Percentiles rank a stretch among this genome's conserved stretches.
These are phyloP conservation scores for Tipula helvola DNA, from an alignment of 2,888 invertebrate genomes.

Conservation along the genomic window DNA sequence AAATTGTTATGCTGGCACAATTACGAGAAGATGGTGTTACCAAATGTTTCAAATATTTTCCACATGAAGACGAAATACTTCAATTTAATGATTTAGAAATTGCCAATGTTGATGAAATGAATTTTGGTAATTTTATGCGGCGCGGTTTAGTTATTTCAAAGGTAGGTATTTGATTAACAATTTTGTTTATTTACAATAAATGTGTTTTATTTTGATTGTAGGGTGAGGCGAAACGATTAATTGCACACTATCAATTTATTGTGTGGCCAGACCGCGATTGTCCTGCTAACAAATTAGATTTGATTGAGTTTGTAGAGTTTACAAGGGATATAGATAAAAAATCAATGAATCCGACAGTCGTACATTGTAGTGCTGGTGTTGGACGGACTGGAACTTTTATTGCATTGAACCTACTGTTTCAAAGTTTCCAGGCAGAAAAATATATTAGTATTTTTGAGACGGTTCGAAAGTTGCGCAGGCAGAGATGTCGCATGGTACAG, in stretches of 20 bases:
- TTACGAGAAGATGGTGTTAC: slow-evolving; percentile 46
- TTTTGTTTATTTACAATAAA: background rate
- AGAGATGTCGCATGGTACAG: slow-evolving; percentile 64
- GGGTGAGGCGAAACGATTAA: slow-evolving; percentile 24
- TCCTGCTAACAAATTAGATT: slow-evolving; percentile 43
- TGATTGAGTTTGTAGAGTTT: slow-evolving; percentile 49
- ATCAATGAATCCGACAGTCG: slow-evolving; percentile 45
- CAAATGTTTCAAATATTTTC: background rate
- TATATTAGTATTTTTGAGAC: slow-evolving; percentile 56
- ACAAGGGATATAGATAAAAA: slow-evolving; percentile 19
- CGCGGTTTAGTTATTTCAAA: background rate
- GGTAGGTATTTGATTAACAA: background rate
- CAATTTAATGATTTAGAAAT: background rate
- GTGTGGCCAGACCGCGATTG: slow-evolving; percentile 66
- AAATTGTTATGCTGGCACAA: slow-evolving; percentile 60
- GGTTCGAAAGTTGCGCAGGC: slow-evolving; percentile 51
- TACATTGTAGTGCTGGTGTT: slow-evolving; percentile 52
- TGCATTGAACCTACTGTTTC: slow-evolving; percentile 54
- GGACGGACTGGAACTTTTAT: slow-evolving; percentile 66
- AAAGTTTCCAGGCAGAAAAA: slow-evolving; percentile 45
- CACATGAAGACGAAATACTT: background rate
- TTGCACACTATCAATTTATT: slow-evolving; percentile 55
- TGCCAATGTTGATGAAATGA: background rate
- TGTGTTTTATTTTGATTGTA: background rate
- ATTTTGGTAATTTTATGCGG: background rate